Base-by-base conservation (phyloP, 2,888 invertebrate genomes). In the Erannis defoliaria region DNA sequence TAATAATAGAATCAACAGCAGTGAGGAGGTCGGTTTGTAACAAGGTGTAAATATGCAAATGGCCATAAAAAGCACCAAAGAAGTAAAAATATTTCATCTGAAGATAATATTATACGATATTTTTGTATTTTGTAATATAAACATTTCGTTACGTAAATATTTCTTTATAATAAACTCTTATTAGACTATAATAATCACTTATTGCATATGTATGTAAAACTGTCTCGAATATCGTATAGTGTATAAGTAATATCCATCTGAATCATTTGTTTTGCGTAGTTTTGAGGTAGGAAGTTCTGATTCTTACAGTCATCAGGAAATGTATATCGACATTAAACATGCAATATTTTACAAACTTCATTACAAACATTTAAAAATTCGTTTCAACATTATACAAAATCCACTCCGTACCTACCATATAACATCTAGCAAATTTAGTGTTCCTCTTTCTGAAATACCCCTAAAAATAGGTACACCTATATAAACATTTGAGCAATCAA, bases 401-500 rank as follows among this genome's bases (percentile, higher is more conserved):
- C 48, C 88, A 84, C 89, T 84, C 87, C 87, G 70, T 81, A 80
- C 80, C 81, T 81, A 80, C 80, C 81, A 88, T 86, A 81, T 70
- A 87, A 86, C 89, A 87, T 87, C 86, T 91, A 89, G 88, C 90
- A 89, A 90, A 90, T 88, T 87, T 88, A 88, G 85, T 85, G 86
- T 90, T 86, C 83, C 87, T 81, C 86, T 85, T 70, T 89, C 85
- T 87, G 88, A 85, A 88, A 85, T 88, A 87, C 84, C 86, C 87
- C 87, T 91, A 92, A 90, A 91, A 84, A 92, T 91, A 89, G 86
- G 86, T 88, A 85, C 60, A 55, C 80, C 76, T 86, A 90, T 92
- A 90, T 90, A 91, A 91, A 92, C 90, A 89, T 93, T 93, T 93
- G 92, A 93, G 92, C 92, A 93, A 93, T 90, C 89, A 83, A 89